A percentile compares a stretch with the other conserved stretches of the same genome.
These are phyloP conservation scores for Drosophila formosana DNA, from an alignment of 2,888 invertebrate species.

Conservation along the genomic window DNA sequence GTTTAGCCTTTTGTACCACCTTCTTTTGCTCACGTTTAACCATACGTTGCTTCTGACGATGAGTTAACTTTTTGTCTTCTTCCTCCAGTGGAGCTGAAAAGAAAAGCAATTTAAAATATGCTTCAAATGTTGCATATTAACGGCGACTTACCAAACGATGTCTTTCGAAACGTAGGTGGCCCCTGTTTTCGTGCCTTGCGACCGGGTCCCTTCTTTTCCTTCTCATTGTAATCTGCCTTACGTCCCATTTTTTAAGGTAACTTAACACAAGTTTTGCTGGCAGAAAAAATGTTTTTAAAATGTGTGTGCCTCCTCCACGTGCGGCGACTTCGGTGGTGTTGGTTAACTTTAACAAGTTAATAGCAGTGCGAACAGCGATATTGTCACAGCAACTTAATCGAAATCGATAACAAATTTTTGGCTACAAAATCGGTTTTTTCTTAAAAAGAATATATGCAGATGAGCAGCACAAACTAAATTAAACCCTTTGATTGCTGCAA, in stretches of 20 bases:
- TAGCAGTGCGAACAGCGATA: neutral
- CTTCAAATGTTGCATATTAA: neutral
- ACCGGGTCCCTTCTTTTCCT: conserved; percentile 93
- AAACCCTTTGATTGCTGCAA: neutral
- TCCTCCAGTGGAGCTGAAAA: conserved; percentile 83
- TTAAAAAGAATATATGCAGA: neutral
- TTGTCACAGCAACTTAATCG: conserved; percentile 7
- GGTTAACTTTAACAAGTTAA: conserved; percentile 30
- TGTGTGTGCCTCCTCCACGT: conserved; percentile 55
- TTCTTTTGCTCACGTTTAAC: conserved; percentile 88
- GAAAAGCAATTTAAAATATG: conserved; percentile 8
- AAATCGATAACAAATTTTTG: conserved; percentile 3
- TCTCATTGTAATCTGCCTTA: conserved; percentile 92
- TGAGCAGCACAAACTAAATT: no score
- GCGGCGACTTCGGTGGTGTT: conserved; percentile 14
- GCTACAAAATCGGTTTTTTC: neutral
- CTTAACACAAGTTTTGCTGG: conserved; percentile 15
- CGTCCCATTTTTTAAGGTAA: conserved; percentile 89
- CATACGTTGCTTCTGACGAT: conserved; percentile 89
- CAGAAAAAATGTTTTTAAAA: conserved; percentile 39
- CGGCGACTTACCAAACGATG: conserved; percentile 79
- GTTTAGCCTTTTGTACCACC: conserved; percentile 79
- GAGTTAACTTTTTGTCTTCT: conserved; percentile 88
- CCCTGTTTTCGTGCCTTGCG: conserved; percentile 94
- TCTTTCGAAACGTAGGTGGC: conserved; percentile 87